Percentiles rank a stretch among this genome's conserved stretches.
Evolutionary conservation across 1,140 invertebrate species (phyloP).

Genomic region (Pararge aegeria): DNA sequence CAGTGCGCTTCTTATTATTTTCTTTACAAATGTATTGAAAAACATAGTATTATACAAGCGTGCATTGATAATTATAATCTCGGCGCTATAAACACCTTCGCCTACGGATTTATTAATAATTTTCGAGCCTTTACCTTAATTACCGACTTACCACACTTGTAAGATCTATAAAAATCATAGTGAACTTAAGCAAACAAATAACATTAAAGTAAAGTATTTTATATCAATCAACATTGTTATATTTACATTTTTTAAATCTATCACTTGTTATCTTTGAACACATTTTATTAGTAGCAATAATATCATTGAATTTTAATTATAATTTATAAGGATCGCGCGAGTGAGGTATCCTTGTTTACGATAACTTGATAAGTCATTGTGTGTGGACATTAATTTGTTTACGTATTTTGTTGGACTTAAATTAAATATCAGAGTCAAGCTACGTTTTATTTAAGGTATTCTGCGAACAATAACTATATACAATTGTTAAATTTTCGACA

Average conservation of each 20-base stretch:
- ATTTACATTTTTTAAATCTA: neutral
- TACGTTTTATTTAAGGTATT: neutral
- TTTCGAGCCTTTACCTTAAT: neutral
- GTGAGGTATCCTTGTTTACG: neutral
- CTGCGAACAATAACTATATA: neutral
- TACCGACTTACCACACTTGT: too few relatives aligned
- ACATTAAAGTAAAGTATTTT: neutral
- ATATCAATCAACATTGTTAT: neutral
- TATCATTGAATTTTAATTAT: neutral
- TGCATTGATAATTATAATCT: neutral
- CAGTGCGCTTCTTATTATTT: too few relatives aligned
- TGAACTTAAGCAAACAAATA: neutral
- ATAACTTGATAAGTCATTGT: neutral
- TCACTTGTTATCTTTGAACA: neutral
- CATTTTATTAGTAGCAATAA: neutral
- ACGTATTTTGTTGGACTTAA: conserved; percentile 1
- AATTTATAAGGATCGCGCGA: neutral
- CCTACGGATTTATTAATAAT: neutral
- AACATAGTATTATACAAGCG: too few relatives aligned
- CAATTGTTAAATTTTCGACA: neutral
- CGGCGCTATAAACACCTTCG: too few relatives aligned
- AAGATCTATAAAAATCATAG: too few relatives aligned
- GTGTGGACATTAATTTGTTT: neutral
- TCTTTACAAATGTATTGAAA: too few relatives aligned
- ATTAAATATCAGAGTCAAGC: conserved; percentile 4